phyloP scores from a whole-genome alignment of 2,113 vertebrate species.

The Gadus macrocephalus region DNA sequence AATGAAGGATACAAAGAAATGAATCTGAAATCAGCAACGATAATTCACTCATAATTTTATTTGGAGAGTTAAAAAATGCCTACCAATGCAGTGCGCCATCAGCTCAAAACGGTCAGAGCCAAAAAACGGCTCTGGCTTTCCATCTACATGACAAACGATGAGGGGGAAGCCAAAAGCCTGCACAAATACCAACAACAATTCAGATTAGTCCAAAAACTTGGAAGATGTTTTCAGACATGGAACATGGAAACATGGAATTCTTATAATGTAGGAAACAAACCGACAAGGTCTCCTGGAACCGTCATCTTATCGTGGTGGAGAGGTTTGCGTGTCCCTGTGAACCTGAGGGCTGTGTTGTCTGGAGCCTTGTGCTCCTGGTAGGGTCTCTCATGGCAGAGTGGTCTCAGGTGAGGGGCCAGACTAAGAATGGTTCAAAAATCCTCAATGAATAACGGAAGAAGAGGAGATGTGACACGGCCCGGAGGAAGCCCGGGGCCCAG shows the following conservation, averaged over 20 bases:
- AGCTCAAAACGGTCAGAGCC: slow-evolving; percentile 91
- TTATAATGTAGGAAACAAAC: no score
- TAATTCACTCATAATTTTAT: background rate
- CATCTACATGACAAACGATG: slow-evolving; percentile 75
- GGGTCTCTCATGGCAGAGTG: no score
- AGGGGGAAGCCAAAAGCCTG: slow-evolving; percentile 88
- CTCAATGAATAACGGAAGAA: no score
- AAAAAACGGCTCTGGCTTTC: slow-evolving; percentile 78
- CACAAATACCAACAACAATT: background rate
- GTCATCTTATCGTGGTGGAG: no score
- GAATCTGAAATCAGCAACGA: background rate
- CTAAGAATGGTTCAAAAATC: no score
- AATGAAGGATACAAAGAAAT: background rate
- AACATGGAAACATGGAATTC: background rate
- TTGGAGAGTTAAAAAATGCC: slow-evolving; percentile 40
- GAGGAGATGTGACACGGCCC: no score
- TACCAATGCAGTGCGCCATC: slow-evolving; percentile 82
- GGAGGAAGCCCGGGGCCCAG: no score
- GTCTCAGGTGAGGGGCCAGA: no score
- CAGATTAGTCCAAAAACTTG: background rate
- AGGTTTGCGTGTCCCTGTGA: no score
- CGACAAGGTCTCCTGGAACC: no score
- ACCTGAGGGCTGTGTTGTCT: no score
- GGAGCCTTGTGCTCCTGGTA: no score
- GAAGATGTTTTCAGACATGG: background rate